phyloP scores from a whole-genome alignment of 2,888 invertebrate species.

The Melanargia galathea region DNA sequence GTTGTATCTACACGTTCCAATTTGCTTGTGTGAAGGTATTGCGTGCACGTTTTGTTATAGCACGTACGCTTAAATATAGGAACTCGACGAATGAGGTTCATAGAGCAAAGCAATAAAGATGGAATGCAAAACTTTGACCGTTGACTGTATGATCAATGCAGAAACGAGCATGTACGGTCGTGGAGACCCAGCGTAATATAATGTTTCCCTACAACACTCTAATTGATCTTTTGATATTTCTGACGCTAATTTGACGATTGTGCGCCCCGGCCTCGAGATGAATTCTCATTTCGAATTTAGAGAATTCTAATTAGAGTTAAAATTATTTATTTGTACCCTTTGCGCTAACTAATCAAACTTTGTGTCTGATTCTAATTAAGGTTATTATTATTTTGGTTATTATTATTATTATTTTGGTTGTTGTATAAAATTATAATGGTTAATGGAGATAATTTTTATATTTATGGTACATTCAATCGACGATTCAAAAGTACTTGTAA shows the following conservation, averaged over 20 bases:
- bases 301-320: constrained; percentile 18
- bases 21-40: too few relatives aligned
- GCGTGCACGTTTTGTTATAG: too few relatives aligned
- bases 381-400: constrained; percentile 17
- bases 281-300: constrained; percentile 37
- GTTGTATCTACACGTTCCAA: too few relatives aligned
- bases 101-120: too few relatives aligned
- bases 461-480: too few relatives aligned
- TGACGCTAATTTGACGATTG: constrained; percentile 48
- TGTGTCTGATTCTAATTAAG: constrained; percentile 21
- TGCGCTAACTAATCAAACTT: constrained; percentile 10
- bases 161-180: not conserved
- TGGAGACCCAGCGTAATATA: not conserved
- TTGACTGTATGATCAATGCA: too few relatives aligned
- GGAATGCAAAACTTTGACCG: too few relatives aligned
- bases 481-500: too few relatives aligned
- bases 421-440: constrained; percentile 1
- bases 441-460: not conserved
- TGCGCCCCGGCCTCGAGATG: constrained; percentile 23
- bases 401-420: constrained; percentile 19
- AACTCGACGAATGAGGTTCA: too few relatives aligned
- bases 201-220: constrained; percentile 23
- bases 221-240: constrained; percentile 46
- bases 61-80: too few relatives aligned
- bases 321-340: constrained; percentile 18